Evolutionary conservation across 2,888 invertebrate genomes (phyloP), one percentile per base, ranked within the genome.

Genomic region (Hirtodrosophila duncani): DNA sequence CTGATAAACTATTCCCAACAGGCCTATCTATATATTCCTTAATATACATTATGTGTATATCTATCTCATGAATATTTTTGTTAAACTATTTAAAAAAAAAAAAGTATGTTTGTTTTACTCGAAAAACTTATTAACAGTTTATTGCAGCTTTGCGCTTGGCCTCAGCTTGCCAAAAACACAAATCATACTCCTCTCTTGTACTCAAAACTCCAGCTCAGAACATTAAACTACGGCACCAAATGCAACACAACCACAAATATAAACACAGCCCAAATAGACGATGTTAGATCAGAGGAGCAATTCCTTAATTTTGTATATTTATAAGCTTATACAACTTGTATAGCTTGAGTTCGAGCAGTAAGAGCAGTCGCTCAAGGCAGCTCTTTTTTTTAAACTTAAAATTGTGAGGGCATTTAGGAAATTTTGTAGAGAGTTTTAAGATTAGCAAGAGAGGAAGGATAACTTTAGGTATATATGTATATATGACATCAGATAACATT

Each of bases 131-230:
- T 30, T 46, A 67, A 63, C 46, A 42, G 38, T 51, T 36, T 56
- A 18, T 45, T 55, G 55, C 67, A 69, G 75, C 67, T 72, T 67
- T 62, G 44, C 57, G 71, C 67, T 63, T 69, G 70, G 52, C 53
- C 49, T 49, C 36, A 53, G 57, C 71, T 59, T 69, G 67, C 61
- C 63, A 57, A 34, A 53, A 26, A 34, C 30, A 38, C 17, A 10
- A 26, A 27, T n/a, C n/a, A n/a, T n/a, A n/a, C n/a, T n/a, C n/a
- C n/a, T n/a, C n/a, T n/a, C n/a, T n/a, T n/a, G n/a, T n/a, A n/a
- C n/a, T n/a, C n/a, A n/a, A n/a, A n/a, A n/a, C n/a, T n/a, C n/a
- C n/a, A n/a, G n/a, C n/a, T n/a, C 7, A 36, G 33, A 57, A 21
- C 33, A 37, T 31, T 37, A 48, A 51, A 43, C 48, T n/a, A n/a